These are phyloP conservation scores for Tetrapedia diversipes DNA, from an alignment of 2,888 invertebrate genomes.

Conservation along the genomic window DNA sequence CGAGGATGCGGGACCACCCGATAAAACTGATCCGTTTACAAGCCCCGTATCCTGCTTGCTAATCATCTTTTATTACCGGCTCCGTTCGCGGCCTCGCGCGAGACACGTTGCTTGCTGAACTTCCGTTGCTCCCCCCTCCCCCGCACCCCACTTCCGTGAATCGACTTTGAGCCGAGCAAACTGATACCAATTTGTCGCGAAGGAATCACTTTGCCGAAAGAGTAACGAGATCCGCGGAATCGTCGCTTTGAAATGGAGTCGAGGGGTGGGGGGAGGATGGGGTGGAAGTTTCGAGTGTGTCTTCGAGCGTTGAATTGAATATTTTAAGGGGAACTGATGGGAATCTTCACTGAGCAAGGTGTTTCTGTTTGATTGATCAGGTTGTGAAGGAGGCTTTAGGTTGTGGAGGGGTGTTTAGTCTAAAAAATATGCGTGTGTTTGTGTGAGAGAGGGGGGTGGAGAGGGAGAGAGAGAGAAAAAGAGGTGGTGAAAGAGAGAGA, in stretches of 20 bases:
- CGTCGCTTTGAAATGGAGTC: neutral
- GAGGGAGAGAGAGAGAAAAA: no score
- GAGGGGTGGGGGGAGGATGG: neutral
- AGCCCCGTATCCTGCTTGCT: constrained; percentile 40
- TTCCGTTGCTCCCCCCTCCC: no score
- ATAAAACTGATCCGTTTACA: constrained; percentile 37
- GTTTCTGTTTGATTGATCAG: no score
- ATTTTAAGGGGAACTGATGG: neutral
- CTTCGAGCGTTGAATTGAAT: neutral
- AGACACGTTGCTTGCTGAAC: neutral
- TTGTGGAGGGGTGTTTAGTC: no score
- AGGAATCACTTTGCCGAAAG: neutral
- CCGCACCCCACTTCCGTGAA: no score
- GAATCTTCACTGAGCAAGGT: no score
- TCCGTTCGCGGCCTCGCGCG: neutral
- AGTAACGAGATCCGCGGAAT: neutral
- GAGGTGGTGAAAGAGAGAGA: no score
- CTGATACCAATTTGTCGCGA: neutral
- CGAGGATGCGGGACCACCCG: constrained; percentile 11
- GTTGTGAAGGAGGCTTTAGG: no score
- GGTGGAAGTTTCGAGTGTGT: neutral
- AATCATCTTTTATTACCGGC: constrained; percentile 42
- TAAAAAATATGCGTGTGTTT: no score
- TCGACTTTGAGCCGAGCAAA: neutral
- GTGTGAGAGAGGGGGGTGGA: no score